phyloP scores from a whole-genome alignment of 2,113 vertebrate species.

The Daphoenositta chrysoptera region DNA sequence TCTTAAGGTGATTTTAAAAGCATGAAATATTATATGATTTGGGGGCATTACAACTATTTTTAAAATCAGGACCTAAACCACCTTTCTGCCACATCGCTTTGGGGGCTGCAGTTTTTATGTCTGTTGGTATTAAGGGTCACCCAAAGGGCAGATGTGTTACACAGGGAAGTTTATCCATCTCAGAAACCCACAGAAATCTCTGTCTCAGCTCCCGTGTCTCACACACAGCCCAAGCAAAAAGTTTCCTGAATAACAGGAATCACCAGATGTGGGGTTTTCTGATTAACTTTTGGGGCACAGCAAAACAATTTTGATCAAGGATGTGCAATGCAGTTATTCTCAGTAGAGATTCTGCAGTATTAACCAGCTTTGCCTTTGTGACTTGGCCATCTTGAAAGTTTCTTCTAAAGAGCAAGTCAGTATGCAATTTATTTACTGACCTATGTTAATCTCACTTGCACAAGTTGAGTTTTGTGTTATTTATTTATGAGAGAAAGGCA shows the following conservation, averaged over 20 bases:
- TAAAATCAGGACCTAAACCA: background rate
- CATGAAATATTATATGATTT: background rate
- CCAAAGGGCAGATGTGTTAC: background rate
- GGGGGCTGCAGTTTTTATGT: background rate
- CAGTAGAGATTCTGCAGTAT: background rate
- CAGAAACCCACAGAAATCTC: background rate
- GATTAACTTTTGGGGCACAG: background rate
- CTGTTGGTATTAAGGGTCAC: background rate
- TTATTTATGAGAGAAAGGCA: background rate
- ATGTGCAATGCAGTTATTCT: background rate
- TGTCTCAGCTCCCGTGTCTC: background rate
- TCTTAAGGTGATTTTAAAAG: background rate
- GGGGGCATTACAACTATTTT: background rate
- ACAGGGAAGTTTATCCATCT: background rate
- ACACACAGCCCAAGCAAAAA: background rate
- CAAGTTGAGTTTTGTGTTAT: background rate
- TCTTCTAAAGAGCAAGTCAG: background rate
- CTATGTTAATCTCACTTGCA: background rate
- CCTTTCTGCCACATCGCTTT: background rate
- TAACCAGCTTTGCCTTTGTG: background rate
- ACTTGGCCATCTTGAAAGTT: background rate
- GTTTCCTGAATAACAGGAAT: background rate
- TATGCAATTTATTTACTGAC: background rate
- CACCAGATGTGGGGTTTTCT: background rate
- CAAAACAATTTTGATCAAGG: background rate